Conservation (phyloP, 2,888 invertebrate genomes). For the Leptinotarsa juncta region DNA sequence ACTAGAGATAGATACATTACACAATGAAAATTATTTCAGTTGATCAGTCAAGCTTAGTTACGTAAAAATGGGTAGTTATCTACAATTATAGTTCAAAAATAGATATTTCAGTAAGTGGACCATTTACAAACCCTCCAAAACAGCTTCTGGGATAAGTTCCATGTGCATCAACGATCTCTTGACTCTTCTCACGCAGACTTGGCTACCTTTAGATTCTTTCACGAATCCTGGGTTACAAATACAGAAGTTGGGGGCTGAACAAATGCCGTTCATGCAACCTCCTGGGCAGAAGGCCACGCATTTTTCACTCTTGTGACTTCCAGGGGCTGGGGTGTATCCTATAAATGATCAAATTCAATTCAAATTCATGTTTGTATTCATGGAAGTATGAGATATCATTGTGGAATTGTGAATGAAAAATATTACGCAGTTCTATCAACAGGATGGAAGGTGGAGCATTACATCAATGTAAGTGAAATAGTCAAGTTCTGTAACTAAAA, state of each 20-base stretch:
- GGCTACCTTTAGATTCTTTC: constrained; percentile 75
- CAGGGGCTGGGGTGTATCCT: constrained; percentile 64
- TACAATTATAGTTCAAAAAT: neutral
- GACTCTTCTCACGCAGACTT: constrained; percentile 71
- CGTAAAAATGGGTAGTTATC: neutral
- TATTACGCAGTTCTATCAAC: too few species aligned
- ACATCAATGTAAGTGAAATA: too few species aligned
- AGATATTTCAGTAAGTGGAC: neutral
- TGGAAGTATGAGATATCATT: neutral
- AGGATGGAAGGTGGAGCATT: too few species aligned
- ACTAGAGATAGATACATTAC: too few species aligned
- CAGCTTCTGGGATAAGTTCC: constrained; percentile 60
- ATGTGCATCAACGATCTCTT: constrained; percentile 61
- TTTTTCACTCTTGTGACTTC: constrained; percentile 57
- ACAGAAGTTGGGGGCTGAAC: constrained; percentile 80
- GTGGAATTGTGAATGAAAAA: too few species aligned
- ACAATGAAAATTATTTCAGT: too few species aligned
- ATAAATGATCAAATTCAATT: constrained; percentile 14
- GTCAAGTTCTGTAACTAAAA: too few species aligned
- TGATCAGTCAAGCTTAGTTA: too few species aligned
- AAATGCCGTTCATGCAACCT: constrained; percentile 81
- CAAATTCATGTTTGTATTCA: neutral
- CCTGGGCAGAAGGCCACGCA: constrained; percentile 72
- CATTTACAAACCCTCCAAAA: constrained; percentile 42
- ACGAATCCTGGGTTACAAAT: constrained; percentile 77